Evolutionary conservation across 1,140 invertebrate species (phyloP), one percentile per base, ranked within the genome.

Genomic region (Caenorhabditis latens): DNA sequence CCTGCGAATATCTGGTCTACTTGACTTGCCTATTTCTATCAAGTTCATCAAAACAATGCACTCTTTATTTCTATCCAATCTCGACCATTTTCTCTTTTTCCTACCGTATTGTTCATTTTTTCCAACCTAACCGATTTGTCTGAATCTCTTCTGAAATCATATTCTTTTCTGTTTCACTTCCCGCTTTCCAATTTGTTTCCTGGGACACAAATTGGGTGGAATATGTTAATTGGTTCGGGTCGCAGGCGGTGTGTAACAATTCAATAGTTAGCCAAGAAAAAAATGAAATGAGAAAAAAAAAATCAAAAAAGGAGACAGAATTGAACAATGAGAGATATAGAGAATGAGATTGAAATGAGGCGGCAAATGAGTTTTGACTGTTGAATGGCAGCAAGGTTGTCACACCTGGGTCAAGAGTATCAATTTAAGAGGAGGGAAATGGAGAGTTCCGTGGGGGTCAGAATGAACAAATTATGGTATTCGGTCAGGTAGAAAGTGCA

Each of bases 371-470:
- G 71, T 79, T 79, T 79, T 79, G 46, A 79, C 71, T 71, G 40
- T 3, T 46, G 11, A 50, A 79, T 50, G 71, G 46, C 43, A 32
- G 32, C 32, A 79, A 79, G 71, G 71, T 79, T 79, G 71, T 50
- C 71, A 50, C 71, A 50, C 71, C 71, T 79, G 71, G 43, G 71
- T 79, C 71, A 79, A 79, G 71, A 79, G 71, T 79, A 79, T 79
- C 71, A 79, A 79, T 50, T 79, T 79, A 71, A 19, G 46, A 8
- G 14, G 65, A 32, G n/a, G n/a, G n/a, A 63, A 32, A 63, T 32
- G 32, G n/a, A 13, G 61, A 32, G 24, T 40, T 63, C 61, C 21
- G 61, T 71, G 65, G 42, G 43, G 65, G 65, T 71, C 16, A 46
- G 14, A 42, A 67, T 16, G 11, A 24, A 63, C 32, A 19, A 63